Base-by-base conservation (phyloP, 2,888 invertebrate genomes). In the Nomada goodeniana region DNA sequence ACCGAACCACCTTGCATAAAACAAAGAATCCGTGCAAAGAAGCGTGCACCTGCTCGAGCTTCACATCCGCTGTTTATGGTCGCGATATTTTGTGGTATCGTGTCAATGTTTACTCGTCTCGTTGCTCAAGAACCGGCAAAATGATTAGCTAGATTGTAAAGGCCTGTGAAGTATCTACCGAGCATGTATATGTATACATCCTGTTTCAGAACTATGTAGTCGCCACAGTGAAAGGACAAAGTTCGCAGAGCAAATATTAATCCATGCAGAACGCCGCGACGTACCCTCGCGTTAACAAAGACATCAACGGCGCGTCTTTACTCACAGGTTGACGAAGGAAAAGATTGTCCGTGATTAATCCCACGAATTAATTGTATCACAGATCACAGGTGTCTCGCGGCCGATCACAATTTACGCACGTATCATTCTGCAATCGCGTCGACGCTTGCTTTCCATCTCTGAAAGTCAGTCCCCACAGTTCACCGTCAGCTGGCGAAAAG, bases 401-500 rank as follows among this genome's bases (percentile, higher is more conserved):
- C 10, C 15, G 18, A 18, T 42, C 61, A 57, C 61, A n/a, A 13
- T 50, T 70, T 52, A 53, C 23, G 2, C 13, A 15, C 13, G 52
- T 36, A 2, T 55, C 70, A 63, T 80, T 36, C n/a, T 13, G n/a
- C 13, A 2, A 60, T 42, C 36, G 26, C 36, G 55, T 18, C 42
- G 15, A 20, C 61, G 42, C 53, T 64, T 3, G 59, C 2, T 52
- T 80, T 61, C 52, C 60, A 60, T 55, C 11, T 11, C 20, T 44
- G 47, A 18, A 47, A 77, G 55, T n/a, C 60, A 44, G 76, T 80
- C 47, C 63, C 59, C 42, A 71, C 73, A 53, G 52, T 69, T 64
- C 59, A 64, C 82, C 44, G 73, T 76, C 80, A 71, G 75, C 68
- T 70, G 78, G 78, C 78, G 77, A 70, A 78, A 84, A 76, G 73